Conservation (phyloP, 1,140 invertebrate genomes). For the Drosophila malerkotliana region DNA sequence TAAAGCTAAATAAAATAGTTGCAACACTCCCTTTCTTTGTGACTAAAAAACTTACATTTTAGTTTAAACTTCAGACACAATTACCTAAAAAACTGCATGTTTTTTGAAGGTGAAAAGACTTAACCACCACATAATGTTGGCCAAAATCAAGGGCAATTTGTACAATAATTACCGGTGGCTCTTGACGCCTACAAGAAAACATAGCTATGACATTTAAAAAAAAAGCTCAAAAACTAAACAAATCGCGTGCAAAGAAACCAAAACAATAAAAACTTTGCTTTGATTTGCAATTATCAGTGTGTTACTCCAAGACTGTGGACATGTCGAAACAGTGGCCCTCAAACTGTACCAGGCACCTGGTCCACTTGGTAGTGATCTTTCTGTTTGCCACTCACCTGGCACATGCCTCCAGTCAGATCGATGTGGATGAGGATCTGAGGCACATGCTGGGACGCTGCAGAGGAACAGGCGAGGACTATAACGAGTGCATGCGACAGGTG, state of each 20-base stretch:
- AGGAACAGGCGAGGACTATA: constrained; percentile 87
- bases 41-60: neutral
- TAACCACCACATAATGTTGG: neutral
- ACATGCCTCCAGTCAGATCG: constrained; percentile 53
- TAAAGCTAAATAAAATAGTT: neutral
- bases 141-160: constrained; percentile 25
- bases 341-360: constrained; percentile 47
- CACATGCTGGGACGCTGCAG: constrained; percentile 86
- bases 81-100: neutral
- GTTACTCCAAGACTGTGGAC: constrained; percentile 4
- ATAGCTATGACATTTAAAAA: constrained; percentile 1
- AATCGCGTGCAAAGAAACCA: constrained; percentile 10
- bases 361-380: constrained; percentile 1
- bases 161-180: constrained; percentile 20
- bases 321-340: constrained; percentile 48
- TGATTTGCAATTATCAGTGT: constrained; percentile 48
- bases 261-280: constrained; percentile 21
- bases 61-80: neutral
- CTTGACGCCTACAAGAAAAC: constrained; percentile 11
- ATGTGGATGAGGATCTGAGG: constrained; percentile 67
- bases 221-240: constrained; percentile 19
- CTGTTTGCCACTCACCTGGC: constrained; percentile 21
- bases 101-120: neutral
- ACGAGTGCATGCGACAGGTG: constrained; percentile 89
- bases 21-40: neutral